Base-by-base conservation (phyloP, 37 sponge, comb jelly and placozoan genomes). In the Cladorhizidae sp. region DNA sequence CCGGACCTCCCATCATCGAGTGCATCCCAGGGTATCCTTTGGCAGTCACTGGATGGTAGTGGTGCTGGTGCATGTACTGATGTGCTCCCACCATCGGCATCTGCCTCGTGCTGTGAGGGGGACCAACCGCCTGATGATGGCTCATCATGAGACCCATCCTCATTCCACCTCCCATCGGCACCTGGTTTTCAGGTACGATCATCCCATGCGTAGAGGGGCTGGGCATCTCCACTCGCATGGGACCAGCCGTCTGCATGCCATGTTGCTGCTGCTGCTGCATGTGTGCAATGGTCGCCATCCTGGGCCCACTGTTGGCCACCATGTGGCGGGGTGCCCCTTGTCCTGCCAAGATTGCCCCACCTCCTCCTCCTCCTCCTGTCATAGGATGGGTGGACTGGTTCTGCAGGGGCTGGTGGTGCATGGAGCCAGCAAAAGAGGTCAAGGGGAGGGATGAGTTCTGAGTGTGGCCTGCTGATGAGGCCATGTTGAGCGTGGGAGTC, bases 401-500 rank as follows among this genome's bases (percentile, higher is more conserved):
- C 9, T 45, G 49, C n/a, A n/a, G n/a, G n/a, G n/a, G n/a, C n/a
- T n/a, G n/a, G 49, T 45, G 49, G 49, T 32, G 35, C 58, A 55
- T 32, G 22, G 39, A 38, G 33, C 25, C 56, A n/a, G 11, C 78
- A 62, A 63, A 21, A 9, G 21, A 8, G n/a, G n/a, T n/a, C 36
- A 33, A 43, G 17, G 67, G 68, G 68, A 31, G 50, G 42, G 51
- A 58, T 37, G 18, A 33, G 2, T 22, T 52, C n/a, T 43, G 12
- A 26, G 9, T 78, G 8, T 39, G 3, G 50, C 31, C 40, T 25
- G 69, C 54, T 1, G 73, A 40, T 8, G 72, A 22, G 1, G 75
- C 59, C 18, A 75, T n/a, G 38, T 28, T 55, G 50, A 72, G 67
- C 18, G 80, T 56, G 2, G 89, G 70, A 49, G 80, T 75, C 38